Evolutionary conservation across 1,140 invertebrate genomes (phyloP), one percentile per base, ranked within the genome.

Genomic region (Teleopsis dalmanni): DNA sequence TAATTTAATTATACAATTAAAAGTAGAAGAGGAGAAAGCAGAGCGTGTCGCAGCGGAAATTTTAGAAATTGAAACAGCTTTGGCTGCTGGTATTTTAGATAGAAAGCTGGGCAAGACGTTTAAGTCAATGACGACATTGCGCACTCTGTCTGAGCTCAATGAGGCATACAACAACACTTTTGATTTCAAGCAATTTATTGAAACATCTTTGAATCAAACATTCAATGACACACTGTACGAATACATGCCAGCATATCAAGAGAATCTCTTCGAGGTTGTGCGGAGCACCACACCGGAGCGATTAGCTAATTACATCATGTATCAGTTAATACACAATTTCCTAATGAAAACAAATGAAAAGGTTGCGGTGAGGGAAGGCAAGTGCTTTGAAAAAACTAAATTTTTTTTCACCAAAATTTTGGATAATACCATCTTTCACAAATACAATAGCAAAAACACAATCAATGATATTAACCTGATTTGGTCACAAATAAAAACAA

Each of bases 281-380:
- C 6, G 11, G 0, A 14, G 34, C 0, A 60, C 55, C 2, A 34
- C 51, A 2, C 21, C 54, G 0, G 29, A 47, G 3, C 44, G 52
- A 14, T 7, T 62, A 29, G 59, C 61, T 18, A 64, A 66, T 25
- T 67, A 66, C 42, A 55, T 67, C 2, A 57, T 54, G 13, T 37
- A 59, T 4, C 44, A 66, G 42, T 34, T 67, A n/a, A 34, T 64
- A 13, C 40, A 57, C 13, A 41, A 33, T 14, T 64, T 67, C 40
- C 52, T 53, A 45, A 57, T 57, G 18, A 58, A 60, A 1, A 47
- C 41, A 9, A 13, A 48, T 1, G 35, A 22, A 1, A 38, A 57
- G n/a, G 43, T 38, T 0, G 48, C 56, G 5, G 49, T 45, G 8
- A 53, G 56, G 21, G 40, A 52, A 13, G 40, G 38, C 3, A 13